Evolutionary conservation across 1,140 invertebrate species (phyloP), one percentile per base, ranked within the genome.

Genomic region (Bombus confusus): DNA sequence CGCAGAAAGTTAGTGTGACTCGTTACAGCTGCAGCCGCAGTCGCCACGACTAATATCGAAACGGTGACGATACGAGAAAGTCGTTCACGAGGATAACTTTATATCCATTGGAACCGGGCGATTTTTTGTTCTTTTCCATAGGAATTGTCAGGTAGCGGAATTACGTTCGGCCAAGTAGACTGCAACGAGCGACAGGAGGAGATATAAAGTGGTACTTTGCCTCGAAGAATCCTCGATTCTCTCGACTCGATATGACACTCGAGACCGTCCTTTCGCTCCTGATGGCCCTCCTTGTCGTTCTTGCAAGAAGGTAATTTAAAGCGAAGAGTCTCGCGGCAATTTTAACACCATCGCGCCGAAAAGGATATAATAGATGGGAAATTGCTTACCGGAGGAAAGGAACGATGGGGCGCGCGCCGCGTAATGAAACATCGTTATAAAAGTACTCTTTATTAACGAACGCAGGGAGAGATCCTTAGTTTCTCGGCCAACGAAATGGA

Each of bases 201-300:
- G 90, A 88, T 91, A 91, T 90, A 90, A 91, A 91, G 90, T 88
- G 90, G 89, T 90, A 85, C 89, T 91, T 91, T 91, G 87, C 90
- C 76, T 90, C 88, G 73, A 79, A 91, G 90, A 91, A 91, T 91
- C 86, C 90, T 91, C 90, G 90, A 91, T 91, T 91, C 89, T 90
- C 90, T 90, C 90, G 90, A 91, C 89, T 90, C 90, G 90, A 91
- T 91, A 91, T 90, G 90, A 91, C 89, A 91, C 90, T 91, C 89
- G 89, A 91, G 89, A 90, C 87, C 86, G 84, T 91, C 81, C 89
- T 91, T 86, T 91, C 90, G 88, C 76, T 85, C 81, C 66, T 88
- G 89, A 91, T 87, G 87, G 84, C 62, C 84, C 89, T 90, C 82
- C 88, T 90, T 80, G 88, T 90, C 86, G 71, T 87, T 86, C 74